Evolutionary conservation across 2,888 invertebrate genomes (phyloP), one percentile per base, ranked within the genome.

Genomic region (Ophion slaviceki): DNA sequence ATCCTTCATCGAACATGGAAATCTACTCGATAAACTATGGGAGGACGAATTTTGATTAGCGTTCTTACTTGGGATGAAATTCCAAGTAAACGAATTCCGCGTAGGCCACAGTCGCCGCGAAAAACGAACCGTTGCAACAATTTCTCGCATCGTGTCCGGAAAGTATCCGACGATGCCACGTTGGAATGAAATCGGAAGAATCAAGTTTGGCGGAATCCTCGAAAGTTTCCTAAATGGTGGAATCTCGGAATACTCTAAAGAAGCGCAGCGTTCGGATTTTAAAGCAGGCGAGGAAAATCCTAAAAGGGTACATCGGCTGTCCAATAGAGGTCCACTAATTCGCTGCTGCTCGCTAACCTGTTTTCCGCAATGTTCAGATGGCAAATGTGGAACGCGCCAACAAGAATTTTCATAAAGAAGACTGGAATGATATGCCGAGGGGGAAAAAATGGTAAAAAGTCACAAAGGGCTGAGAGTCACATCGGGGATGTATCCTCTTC

Each of bases 401-500:
- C 17, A 14, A 53, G 17, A 53, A 61, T 61, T 61, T 61, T 68
- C 36, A 40, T 40, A 11, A 68, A 20, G 67, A 20, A 40, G 40
- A 68, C 11, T 59, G 32, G 8, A 36, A 36, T 32, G 24, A 28
- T 10, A 20, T 17, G 47, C 20, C 17, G 20, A 24, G 32, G 71
- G 20, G 61, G 10, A 14, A 32, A 28, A 45, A 75, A 75, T 40
- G 40, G 40, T 40, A 59, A 59, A 74, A 71, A 14, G 11, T 77
- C 71, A 64, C 76, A 40, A 82, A 82, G 53, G 77, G 62, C 45
- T 70, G 74, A 79, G 75, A 85, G 72, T 88, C 80, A 72, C 85
- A 87, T 53, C 82, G 80, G 87, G 87, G 88, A 77, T 86, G 84
- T 87, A 84, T 84, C 75, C 82, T 77, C 36, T 24, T 45, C 57